Conservation (phyloP, 2,113 vertebrate genomes). For the Apodemus sylvaticus region DNA sequence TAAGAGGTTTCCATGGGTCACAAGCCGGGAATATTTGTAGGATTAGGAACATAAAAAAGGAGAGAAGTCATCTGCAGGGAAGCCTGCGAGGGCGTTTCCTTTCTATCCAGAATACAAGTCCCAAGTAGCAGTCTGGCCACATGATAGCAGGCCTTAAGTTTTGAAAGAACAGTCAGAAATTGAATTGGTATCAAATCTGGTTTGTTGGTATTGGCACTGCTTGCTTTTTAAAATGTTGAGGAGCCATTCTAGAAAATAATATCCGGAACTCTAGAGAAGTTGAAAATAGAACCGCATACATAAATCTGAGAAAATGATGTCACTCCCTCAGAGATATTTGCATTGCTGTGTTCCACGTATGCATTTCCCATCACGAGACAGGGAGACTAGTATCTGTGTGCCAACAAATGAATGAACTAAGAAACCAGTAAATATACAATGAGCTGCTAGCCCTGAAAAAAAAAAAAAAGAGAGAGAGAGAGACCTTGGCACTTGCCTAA, state of each 20-base stretch:
- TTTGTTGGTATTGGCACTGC: slow-evolving; percentile 30
- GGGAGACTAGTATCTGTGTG: background rate
- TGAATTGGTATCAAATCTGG: slow-evolving; percentile 32
- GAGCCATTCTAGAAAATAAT: background rate
- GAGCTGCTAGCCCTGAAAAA: background rate
- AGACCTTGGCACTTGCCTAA: background rate
- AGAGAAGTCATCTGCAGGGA: background rate
- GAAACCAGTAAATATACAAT: background rate
- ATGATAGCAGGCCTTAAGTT: background rate
- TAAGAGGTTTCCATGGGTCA: slow-evolving; percentile 1
- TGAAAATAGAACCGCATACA: background rate
- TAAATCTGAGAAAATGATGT: background rate
- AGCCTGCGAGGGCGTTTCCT: background rate
- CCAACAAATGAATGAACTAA: background rate
- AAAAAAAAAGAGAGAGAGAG: no score
- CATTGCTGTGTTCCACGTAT: background rate
- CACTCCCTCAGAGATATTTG: background rate
- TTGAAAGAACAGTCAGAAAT: slow-evolving; percentile 1
- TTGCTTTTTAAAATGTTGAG: slow-evolving; percentile 3
- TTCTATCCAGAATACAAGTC: background rate
- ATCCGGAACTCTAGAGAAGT: background rate
- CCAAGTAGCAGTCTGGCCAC: background rate
- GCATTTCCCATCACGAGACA: background rate
- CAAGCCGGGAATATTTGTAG: background rate
- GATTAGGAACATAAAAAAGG: background rate